Base-by-base conservation (phyloP, 2,888 invertebrate species). In the Tanypteryx hageni region DNA sequence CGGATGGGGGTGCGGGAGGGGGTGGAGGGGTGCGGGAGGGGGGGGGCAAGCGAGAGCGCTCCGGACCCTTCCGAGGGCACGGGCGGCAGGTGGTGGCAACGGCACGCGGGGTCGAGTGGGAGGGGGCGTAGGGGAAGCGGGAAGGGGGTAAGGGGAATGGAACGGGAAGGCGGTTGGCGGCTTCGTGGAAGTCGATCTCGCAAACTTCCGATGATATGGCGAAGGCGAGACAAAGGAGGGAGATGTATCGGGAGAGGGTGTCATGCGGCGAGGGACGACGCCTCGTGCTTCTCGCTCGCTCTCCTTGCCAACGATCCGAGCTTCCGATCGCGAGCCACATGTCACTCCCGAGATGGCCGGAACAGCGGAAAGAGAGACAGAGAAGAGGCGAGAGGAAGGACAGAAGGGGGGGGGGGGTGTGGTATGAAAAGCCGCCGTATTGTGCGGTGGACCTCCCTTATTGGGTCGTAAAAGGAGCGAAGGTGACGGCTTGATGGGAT, bases 1-100 rank as follows among this genome's bases (percentile, higher is more conserved):
- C 76, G n/a, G n/a, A n/a, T n/a, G 44, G 1, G 44, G 44, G 44
- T 44, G 44, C n/a, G 7, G 8, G 61, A 86, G 61, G 61, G 16
- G 18, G 86, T 8, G 27, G 31, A 44, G 2, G 11, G 31, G 8
- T 27, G 82, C 31, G 82, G 31, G n/a, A n/a, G 27, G 31, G 5
- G 2, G 11, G 31, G 8, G 82, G 82, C 31, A 27, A 13, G 31
- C 13, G 83, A 13, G 56, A 7, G 8, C 22, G 56, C 58, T 22
- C 76, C 76, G 22, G 9, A n/a, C 68, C 68, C 68, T 27, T 68
- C 8, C 57, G 16, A n/a, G 84, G 8, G n/a, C n/a, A 16, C n/a
- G 8, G n/a, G 57, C 13, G 85, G 64, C 89, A 89, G 89, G 64
- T 89, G 89, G 64, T 86, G 86, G 86, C 86, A 18, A 86, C 61